Base-by-base conservation (phyloP, 2,113 vertebrate species). In the Cettia cetti region DNA sequence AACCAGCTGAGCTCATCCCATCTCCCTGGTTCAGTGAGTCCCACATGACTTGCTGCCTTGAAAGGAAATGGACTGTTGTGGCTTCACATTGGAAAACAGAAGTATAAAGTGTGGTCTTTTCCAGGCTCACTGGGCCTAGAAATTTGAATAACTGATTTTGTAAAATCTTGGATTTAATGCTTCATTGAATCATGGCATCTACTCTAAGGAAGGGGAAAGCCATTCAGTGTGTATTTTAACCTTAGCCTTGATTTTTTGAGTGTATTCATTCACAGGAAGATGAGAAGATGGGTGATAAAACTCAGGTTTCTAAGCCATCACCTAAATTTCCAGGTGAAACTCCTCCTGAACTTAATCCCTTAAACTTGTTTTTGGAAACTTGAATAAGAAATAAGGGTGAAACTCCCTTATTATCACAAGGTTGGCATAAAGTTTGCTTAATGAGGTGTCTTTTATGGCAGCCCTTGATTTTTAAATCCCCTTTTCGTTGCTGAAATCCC, bases 391-490 rank as follows among this genome's bases (percentile, higher is more conserved):
- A 82, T 57, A 84, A 80, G 72, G 47, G 44, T 86, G 90, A 94
- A 95, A 56, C 82, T 91, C 64, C 81, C 6, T 45, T 70, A 39
- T 72, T 97, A 82, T 95, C 97, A 69, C 61, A 89, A 91, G 83
- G 45, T 66, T 91, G 88, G 86, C 86, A 57, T 91, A 91, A 96
- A 95, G 80, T 95, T 91, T 80, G 70, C 92, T 96, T 95, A 95
- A 93, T 92, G 96, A 96, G 82, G 85, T 80, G 78, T 85, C 87
- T 96, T 96, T 95, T 92, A 85, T 42, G 23, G 75, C 94, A 92
- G 93, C 31, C 23, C 72, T 94, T 92, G 93, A 89, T 95, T 96
- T 95, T 96, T 94, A 97, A 96, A 97, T 97, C 59, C 79, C 81
- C 45, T 74, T 95, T 98, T 97, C 95, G 63, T 94, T 95, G 93